phyloP scores from a whole-genome alignment of 2,797 vertebrate genomes.

The Naso thynnoides region DNA sequence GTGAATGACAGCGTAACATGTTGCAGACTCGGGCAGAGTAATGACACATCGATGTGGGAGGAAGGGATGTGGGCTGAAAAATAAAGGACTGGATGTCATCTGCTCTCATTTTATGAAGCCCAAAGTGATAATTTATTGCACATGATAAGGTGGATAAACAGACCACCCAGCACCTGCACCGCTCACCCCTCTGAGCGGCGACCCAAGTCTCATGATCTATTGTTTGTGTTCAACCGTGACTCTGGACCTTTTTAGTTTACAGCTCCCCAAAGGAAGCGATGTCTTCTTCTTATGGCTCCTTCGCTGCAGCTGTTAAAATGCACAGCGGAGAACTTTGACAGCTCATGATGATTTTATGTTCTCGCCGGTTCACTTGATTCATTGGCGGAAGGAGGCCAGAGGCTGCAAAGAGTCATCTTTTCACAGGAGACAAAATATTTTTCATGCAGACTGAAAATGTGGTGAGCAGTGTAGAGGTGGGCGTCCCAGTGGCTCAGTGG shows the following conservation, averaged over 20 bases:
- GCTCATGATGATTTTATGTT: constrained; percentile 43
- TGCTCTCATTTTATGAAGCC: constrained; percentile 30
- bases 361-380: constrained; percentile 41
- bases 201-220: constrained; percentile 25
- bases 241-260: constrained; percentile 47
- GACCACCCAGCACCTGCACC: constrained; percentile 44
- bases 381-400: constrained; percentile 22
- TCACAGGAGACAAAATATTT: constrained; percentile 55
- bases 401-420: constrained; percentile 37
- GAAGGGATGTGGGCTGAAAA: constrained; percentile 22
- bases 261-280: constrained; percentile 36
- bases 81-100: constrained; percentile 25
- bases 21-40: constrained; percentile 23
- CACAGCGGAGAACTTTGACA: constrained; percentile 42
- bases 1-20: constrained; percentile 24
- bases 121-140: constrained; percentile 39
- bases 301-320: constrained; percentile 59
- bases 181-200: not conserved
- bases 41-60: constrained; percentile 21
- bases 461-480: constrained; percentile 51
- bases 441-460: constrained; percentile 26
- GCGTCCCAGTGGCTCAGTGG: constrained; percentile 34
- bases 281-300: constrained; percentile 41
- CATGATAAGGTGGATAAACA: constrained; percentile 42
- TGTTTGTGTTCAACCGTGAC: constrained; percentile 12